Evolutionary conservation across 1,140 invertebrate species (phyloP), one percentile per base, ranked within the genome.

Genomic region (Scaptomyza hsui): DNA sequence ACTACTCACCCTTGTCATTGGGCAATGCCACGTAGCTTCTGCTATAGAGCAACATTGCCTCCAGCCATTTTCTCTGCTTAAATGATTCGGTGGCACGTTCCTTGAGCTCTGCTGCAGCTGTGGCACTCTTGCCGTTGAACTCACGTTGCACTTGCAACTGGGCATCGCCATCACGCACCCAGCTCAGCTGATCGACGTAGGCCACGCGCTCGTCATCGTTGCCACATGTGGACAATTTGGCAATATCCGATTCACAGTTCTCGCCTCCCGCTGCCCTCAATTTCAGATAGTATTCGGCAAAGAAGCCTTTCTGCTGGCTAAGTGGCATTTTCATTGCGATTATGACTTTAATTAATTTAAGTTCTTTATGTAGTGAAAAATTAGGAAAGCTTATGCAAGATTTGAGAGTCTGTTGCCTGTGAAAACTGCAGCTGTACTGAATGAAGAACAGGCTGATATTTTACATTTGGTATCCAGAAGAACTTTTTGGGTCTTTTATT

Each of bases 81-180:
- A 97, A 98, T 19, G 93, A 94, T 45, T 93, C 92, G 85, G 98
- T 98, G 13, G 97, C 97, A 61, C 94, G 92, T 48, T 95, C 93
- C 91, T 98, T 96, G 3, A 95, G 90, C 53, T 93, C 90, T 15
- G 93, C 91, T 1, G 96, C 94, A 79, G 93, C 93, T 55, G 94
- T 92, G 6, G 92, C 86, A 90, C 94, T 93, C 92, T 98, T 98
- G 35, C 92, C 92, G 49, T 86, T 90, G 37, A 71, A 81, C 18
- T 88, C 79, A 10, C 78, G 65, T 24, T 72, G 65, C 48, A 92
- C 76, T 24, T 89, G 74, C 48, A 91, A 42, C 24, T 78, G 71
- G 26, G 52, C 78, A 56, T 91, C 88, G 15, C 76, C 72, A 1
- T 67, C 57, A 5, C 56, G 72, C 59, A 91, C 74, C 74, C 75